These are phyloP conservation scores for Xiphias gladius DNA, from an alignment of 2,113 vertebrate species.

Conservation along the genomic window DNA sequence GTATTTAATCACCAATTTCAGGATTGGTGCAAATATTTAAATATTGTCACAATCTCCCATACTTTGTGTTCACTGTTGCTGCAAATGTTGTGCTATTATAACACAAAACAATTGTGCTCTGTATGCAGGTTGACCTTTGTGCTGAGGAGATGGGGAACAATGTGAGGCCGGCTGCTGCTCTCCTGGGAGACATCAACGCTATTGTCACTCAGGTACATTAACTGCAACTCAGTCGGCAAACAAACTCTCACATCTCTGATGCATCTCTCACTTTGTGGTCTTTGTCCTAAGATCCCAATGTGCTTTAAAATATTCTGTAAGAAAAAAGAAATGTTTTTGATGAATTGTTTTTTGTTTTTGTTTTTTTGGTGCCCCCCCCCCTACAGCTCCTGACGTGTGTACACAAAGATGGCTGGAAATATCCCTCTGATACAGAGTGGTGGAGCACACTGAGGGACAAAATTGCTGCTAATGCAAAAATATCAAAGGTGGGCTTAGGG, in stretches of 20 bases:
- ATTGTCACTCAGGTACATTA: slow-evolving; percentile 89
- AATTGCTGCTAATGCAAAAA: slow-evolving; percentile 88
- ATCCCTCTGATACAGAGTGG: slow-evolving; percentile 88
- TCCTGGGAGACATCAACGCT: slow-evolving; percentile 91
- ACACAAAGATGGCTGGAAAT: slow-evolving; percentile 84
- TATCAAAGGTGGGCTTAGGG: slow-evolving; percentile 85
- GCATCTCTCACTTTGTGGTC: background rate
- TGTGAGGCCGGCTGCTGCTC: slow-evolving; percentile 87
- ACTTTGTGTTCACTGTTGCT: background rate
- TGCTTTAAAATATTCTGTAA: background rate
- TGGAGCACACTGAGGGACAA: slow-evolving; percentile 90
- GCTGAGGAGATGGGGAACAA: slow-evolving; percentile 98
- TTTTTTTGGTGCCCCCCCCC: no score
- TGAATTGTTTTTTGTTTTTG: background rate
- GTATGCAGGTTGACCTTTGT: slow-evolving; percentile 92
- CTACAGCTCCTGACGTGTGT: slow-evolving; percentile 88
- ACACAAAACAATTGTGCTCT: slow-evolving; percentile 5
- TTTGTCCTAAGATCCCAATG: background rate
- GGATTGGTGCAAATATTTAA: background rate
- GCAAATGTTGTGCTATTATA: background rate
- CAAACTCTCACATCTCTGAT: background rate
- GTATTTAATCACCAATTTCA: background rate
- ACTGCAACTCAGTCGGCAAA: background rate
- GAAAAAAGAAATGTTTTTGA: background rate
- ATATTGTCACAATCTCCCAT: background rate